Evolutionary conservation across 2,888 invertebrate species (phyloP), one percentile per base, ranked within the genome.

Genomic region (Acleris laterana): DNA sequence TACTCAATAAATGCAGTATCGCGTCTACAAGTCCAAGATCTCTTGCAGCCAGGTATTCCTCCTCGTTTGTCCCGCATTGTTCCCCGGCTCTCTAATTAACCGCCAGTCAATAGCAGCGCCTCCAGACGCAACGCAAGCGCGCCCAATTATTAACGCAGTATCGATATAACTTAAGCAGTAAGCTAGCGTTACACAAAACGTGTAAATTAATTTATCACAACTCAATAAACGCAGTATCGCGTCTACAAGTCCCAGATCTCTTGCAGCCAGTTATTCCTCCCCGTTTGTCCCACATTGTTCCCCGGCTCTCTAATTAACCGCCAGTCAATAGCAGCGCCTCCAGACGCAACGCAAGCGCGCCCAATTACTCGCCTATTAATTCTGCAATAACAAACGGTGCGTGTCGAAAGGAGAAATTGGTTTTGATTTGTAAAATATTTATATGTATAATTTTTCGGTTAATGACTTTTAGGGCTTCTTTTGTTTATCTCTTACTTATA

Each of bases 351-450:
- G 57, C 66, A 55, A 66, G 66, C 62, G 63, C 57, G 68, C 62
- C 68, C 72, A 73, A 72, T 73, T 73, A 73, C 63, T 68, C 73
- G 72, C 69, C 72, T 71, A 73, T 73, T 72, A 72, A 72, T 71
- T 71, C 70, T 64, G 69, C 69, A 69, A 72, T 72, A 70, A 68
- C 57, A 66, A 66, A 66, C 49, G 38, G 62, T 59, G 55, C 55
- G 55, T 50, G 42, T 19, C 53, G 50, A 53, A n/a, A 53, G 17
- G 20, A 48, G 17, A 61, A 59, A 65, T 65, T 65, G 49, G 55
- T 55, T 42, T 28, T 4, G 42, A 48, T 16, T 7, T 7, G 17
- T 25, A 60, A 60, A 50, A 51, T 60, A 51, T 51, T 25, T 25
- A 25, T 25, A 25, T 6, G 25, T 25, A 25, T 6, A 6, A 38